Evolutionary conservation across 2,113 vertebrate species (phyloP).

Genomic region (Uria lomvia): DNA sequence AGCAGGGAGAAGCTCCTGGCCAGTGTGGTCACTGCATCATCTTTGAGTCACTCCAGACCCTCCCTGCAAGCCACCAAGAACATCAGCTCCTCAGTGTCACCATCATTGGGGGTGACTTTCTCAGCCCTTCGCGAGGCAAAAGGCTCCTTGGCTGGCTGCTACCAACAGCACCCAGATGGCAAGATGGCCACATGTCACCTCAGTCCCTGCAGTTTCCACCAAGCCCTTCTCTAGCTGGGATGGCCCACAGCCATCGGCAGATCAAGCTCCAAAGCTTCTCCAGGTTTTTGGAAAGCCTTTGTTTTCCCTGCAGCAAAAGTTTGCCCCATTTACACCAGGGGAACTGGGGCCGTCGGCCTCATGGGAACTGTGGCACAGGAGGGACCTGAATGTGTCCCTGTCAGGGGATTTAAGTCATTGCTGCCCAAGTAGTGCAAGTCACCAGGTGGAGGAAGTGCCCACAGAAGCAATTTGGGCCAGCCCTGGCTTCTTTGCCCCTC

Average conservation of each 20-base stretch:
- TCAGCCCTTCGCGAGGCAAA: background rate
- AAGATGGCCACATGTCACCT: background rate
- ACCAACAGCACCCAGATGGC: background rate
- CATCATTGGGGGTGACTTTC: background rate
- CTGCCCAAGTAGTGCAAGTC: background rate
- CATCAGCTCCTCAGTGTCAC: background rate
- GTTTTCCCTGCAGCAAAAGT: background rate
- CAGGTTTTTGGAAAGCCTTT: background rate
- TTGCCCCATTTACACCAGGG: background rate
- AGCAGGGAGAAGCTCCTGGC: background rate
- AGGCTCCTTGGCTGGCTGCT: background rate
- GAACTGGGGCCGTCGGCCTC: background rate
- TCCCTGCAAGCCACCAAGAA: background rate
- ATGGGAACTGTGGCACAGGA: fast-evolving
- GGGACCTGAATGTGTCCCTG: fast-evolving
- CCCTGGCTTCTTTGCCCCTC: background rate
- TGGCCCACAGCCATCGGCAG: background rate
- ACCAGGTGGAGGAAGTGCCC: background rate
- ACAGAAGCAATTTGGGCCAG: background rate
- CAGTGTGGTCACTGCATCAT: background rate
- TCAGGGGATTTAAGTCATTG: background rate
- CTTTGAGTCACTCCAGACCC: background rate
- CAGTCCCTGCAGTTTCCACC: background rate
- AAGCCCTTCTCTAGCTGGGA: background rate
- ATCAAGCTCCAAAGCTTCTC: background rate